Evolutionary conservation across 2,113 vertebrate species (phyloP).

Genomic region (Paramormyrops kingsleyae): DNA sequence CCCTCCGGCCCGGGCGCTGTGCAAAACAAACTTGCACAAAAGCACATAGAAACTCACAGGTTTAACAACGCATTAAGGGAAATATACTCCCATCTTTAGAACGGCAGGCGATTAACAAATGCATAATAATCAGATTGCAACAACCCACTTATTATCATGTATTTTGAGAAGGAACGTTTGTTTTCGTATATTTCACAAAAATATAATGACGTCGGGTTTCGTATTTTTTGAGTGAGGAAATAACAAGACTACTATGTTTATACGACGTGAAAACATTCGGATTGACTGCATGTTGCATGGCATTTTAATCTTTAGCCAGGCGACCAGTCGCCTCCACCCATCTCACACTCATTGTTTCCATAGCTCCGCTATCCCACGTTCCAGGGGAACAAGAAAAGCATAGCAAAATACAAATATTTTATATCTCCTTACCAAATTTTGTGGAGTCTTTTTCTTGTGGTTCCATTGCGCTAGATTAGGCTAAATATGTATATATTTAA

Average conservation of each 20-base stretch:
- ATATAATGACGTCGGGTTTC: not conserved
- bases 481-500: not conserved
- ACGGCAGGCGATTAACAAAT: not conserved
- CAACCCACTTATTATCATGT: not conserved
- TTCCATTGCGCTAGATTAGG: not conserved
- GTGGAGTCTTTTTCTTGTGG: not conserved
- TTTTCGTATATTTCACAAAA: not conserved
- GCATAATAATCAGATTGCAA: not conserved
- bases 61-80: not conserved
- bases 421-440: conserved; percentile 4
- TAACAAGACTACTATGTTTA: not conserved
- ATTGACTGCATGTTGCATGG: not conserved
- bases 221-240: not conserved
- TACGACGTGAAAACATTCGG: not conserved
- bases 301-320: not conserved
- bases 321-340: not conserved
- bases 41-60: not conserved
- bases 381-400: not conserved
- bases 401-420: not conserved
- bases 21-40: not conserved
- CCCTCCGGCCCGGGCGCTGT: not conserved
- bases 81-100: not conserved
- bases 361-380: not conserved
- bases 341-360: not conserved
- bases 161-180: not conserved